Conservation (phyloP, 1,140 invertebrate genomes). For the Zophobas atratus region DNA sequence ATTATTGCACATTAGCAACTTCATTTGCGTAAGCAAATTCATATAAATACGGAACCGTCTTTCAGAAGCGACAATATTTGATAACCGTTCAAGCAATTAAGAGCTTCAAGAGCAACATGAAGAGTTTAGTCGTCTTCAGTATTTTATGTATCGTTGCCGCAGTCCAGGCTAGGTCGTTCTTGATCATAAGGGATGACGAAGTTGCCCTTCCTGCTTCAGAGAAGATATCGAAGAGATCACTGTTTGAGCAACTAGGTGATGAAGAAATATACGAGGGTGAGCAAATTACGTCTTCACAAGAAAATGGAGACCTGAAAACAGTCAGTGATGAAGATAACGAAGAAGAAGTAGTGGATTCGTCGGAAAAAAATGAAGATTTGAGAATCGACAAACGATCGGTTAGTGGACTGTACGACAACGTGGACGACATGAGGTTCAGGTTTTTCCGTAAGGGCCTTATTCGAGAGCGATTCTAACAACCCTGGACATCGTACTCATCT, state of each 20-base stretch:
- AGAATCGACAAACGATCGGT: not conserved
- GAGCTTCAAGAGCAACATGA: conserved; percentile 2
- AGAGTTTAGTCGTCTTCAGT: not conserved
- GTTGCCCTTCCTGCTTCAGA: conserved; percentile 17
- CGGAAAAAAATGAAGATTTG: not conserved
- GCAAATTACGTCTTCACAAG: not conserved
- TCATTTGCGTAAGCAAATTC: conserved; percentile 38
- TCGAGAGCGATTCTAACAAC: conserved; percentile 9
- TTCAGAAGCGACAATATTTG: conserved; percentile 7
- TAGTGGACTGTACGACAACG: conserved; percentile 8
- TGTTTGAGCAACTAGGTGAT: not conserved
- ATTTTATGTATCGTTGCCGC: not conserved
- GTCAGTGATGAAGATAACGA: not conserved
- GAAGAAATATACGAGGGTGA: not conserved
- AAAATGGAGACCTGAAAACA: conserved; percentile 4
- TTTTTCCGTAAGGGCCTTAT: conserved; percentile 9
- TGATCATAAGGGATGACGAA: conserved; percentile 6
- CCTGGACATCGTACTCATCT: not conserved
- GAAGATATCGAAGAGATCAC: conserved; percentile 30
- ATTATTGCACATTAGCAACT: conserved; percentile 29
- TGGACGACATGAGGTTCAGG: conserved; percentile 32
- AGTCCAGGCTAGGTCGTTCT: not conserved
- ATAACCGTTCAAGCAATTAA: conserved; percentile 11
- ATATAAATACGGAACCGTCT: conserved; percentile 35
- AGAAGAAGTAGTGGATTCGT: not conserved